Evolutionary conservation across 2,888 invertebrate species (phyloP), one percentile per base, ranked within the genome.

Genomic region (Oasisia sp.): DNA sequence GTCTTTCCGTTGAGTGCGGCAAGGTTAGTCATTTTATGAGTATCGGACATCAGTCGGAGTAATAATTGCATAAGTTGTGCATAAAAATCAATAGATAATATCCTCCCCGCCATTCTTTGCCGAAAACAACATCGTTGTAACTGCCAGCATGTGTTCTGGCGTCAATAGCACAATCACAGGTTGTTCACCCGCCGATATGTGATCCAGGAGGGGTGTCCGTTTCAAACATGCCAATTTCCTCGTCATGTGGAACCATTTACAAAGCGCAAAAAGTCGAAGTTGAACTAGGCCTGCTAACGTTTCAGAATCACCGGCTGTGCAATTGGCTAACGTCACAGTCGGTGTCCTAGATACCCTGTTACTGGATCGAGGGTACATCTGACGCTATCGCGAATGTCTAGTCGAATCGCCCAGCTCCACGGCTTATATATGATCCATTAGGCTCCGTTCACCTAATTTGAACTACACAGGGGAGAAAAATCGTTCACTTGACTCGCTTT

Each of bases 191-290:
- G 50, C 50, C 50, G 5, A 50, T 50, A 50, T 74, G 74, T 27
- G 14, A 27, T 74, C 74, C 27, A 74, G 19, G 1, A 74, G 27
- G 74, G 27, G 74, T 74, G 74, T 27, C 74, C 74, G 27, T 74
- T 74, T 74, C 74, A 74, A n/a, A 74, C 74, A 74, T n/a, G 74
- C 74, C 74, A 74, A 74, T 74, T n/a, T 74, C 27, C 74, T 74
- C 7, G 1, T 58, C 74, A 74, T 27, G 27, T n/a, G 7, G 7
- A 27, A 74, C 74, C 27, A 27, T 19, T 74, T 74, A n/a, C 74
- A 74, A 74, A 74, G 74, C 74, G 74, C 74, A 74, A 74, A 74
- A 19, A 27, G 27, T 19, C 74, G 74, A 27, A 74, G n/a, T 27
- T 27, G n/a, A 27, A 27, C 38, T 38, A 38, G 38, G 38, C 38